Evolutionary conservation across 2,113 vertebrate species (phyloP), one percentile per base, ranked within the genome.

Genomic region (Ancistrus triradiatus): DNA sequence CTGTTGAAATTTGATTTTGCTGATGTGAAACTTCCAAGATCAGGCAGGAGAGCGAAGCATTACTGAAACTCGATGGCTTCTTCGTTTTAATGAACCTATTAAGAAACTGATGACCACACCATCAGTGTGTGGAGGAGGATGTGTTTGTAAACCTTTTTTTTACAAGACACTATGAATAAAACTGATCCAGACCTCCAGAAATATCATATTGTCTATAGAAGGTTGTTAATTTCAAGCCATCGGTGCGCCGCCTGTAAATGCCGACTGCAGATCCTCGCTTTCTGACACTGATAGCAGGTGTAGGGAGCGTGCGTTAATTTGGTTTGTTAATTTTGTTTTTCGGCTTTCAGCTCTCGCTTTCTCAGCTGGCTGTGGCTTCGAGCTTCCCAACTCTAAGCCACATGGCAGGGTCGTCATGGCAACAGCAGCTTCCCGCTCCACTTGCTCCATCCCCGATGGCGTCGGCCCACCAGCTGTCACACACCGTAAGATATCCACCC

Each of bases 341-440:
- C 46, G 61, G 55, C 50, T 49, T 52, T 43, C 59, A 98, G 95
- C 78, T 95, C 49, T 94, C 92, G 0, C 81, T 93, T 13, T 96
- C 93, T 64, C 92, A 96, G 87, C 86, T 96, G 42, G 86, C 68
- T 1, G 84, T 81, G 33, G 78, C 87, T 1, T 84, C 87, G 1
- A 74, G 6, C 56, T 81, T 85, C 73, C 86, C 77, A 0, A 79
- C 79, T 63, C 82, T 58, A 44, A 77, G 70, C 77, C 78, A 65
- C 74, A 72, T 74, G 6, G 76, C 60, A 1, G 83, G 28, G 73
- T 72, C 72, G 18, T 56, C 70, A 1, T 81, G 73, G 67, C 83
- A 69, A 68, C 85, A 59, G 10, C 68, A 83, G 52, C 76, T 88
- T 87, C 79, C 69, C 37, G 70, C 14, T 77, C 81, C 69, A 63